phyloP scores from a whole-genome alignment of 2,888 invertebrate species.

The Agrypnus murinus region DNA sequence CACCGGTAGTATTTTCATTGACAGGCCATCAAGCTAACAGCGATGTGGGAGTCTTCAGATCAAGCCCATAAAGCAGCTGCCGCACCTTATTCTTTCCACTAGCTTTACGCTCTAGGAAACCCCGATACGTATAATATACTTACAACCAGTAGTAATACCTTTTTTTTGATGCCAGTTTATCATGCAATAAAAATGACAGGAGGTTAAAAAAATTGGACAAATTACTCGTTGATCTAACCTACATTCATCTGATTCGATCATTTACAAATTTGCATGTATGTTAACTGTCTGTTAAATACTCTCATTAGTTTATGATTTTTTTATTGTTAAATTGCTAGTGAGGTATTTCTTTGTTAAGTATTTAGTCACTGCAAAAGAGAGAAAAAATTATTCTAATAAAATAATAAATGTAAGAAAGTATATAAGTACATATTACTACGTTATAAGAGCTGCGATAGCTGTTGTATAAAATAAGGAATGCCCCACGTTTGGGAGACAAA shows the following conservation, averaged over 20 bases:
- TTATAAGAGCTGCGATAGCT: no score
- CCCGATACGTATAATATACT: conserved; percentile 10
- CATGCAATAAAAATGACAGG: conserved; percentile 1
- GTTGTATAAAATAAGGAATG: no score
- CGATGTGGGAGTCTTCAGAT: conserved; percentile 46
- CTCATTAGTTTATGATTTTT: no score
- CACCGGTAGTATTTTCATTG: conserved; percentile 47
- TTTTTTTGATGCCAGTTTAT: conserved; percentile 17
- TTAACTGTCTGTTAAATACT: no score
- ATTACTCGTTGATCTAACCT: conserved; percentile 16
- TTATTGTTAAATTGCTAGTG: no score
- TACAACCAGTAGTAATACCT: conserved; percentile 11
- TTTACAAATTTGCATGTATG: background rate
- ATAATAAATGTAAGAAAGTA: no score
- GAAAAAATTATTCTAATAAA: no score
- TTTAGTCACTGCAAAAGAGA: no score
- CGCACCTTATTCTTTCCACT: conserved; percentile 39
- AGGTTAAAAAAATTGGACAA: conserved; percentile 14
- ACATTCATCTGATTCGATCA: background rate
- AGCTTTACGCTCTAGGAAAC: conserved; percentile 39
- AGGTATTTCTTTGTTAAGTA: no score
- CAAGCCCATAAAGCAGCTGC: conserved; percentile 48
- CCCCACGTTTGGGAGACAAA: no score
- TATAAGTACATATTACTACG: no score
- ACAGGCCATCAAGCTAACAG: conserved; percentile 46